phyloP scores from a whole-genome alignment of 1,140 invertebrate species.

The Diorhabda elongata region DNA sequence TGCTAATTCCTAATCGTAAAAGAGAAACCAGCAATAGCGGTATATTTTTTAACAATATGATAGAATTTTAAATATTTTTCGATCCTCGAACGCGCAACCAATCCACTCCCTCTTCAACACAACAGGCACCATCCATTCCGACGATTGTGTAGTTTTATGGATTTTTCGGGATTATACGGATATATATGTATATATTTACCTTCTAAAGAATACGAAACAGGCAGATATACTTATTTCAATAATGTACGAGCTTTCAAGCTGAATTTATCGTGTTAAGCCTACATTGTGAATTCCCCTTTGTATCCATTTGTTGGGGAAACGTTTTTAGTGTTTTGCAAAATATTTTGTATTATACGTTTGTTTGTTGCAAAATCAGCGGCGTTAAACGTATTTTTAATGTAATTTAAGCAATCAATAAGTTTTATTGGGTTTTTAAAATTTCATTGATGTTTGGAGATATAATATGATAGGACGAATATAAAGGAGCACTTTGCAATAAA shows the following conservation, averaged over 20 bases:
- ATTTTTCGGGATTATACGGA: conserved; percentile 4
- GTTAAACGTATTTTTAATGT: too few species aligned
- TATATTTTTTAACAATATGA: not conserved
- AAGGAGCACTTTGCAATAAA: too few species aligned
- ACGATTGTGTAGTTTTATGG: conserved; percentile 8
- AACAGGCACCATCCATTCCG: not conserved
- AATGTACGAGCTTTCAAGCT: conserved; percentile 14
- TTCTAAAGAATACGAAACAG: conserved; percentile 8
- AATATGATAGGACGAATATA: too few species aligned
- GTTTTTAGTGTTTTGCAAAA: conserved; percentile 9
- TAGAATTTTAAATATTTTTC: conserved; percentile 1
- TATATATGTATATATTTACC: conserved; percentile 6
- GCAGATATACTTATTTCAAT: conserved; percentile 15
- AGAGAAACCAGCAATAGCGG: not conserved
- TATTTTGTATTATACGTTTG: not conserved
- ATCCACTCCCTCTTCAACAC: not conserved
- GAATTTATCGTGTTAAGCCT: conserved; percentile 15
- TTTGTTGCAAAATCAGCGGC: too few species aligned
- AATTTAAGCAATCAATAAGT: too few species aligned
- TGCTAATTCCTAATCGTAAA: not conserved
- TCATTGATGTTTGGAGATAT: too few species aligned
- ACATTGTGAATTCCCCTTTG: conserved; percentile 1
- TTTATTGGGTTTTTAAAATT: too few species aligned
- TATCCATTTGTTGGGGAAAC: not conserved
- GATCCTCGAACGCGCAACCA: not conserved